Base-by-base conservation (phyloP, 2,797 vertebrate genomes). In the Saxicola maurus region DNA sequence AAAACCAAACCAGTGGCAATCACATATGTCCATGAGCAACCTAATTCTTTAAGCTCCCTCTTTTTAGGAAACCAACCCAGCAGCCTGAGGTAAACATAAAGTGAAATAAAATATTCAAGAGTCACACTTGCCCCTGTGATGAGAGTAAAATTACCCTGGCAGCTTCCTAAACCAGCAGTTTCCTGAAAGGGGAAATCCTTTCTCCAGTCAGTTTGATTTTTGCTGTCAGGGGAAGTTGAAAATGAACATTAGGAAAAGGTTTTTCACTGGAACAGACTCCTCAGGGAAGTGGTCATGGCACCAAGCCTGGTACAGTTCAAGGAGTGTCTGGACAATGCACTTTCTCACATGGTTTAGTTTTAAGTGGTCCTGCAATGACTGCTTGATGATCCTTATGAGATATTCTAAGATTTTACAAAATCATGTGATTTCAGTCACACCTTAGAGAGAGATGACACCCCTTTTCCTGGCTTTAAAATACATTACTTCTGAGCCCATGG, bases 1-100 rank as follows among this genome's bases (percentile, higher is more conserved):
- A 21, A 7, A 17, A 4, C 2, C 49, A 51, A 38, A 7, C 2
- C 28, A 33, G 1, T 9, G 21, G 7, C 4, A 71, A 16, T 51
- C 18, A 46, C 6, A 1, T n/a, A 43, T 9, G 7, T 30, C 18
- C 27, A 7, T 20, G 9, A 79, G 1, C 10, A 37, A 13, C 10
- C 9, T 13, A 60, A 42, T 68, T 23, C 9, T 48, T 60, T n/a
- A 52, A 53, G 4, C 6, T 53, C 17, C 2, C 19, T 33, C 2
- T 7, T 62, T 24, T n/a, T 49, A 52, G 12, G 1, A 4, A 25
- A 51, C 2, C 13, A 64, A 27, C 8, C 3, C 25, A 61, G 31
- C 37, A 27, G 9, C 14, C 14, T 64, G 42, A 35, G 11, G 55
- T 52, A 46, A 79, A 24, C 10, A 60, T 11, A 33, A 67, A 3